Evolutionary conservation across 2,888 invertebrate species (phyloP).

Genomic region (Orthonychiurus folsomi): DNA sequence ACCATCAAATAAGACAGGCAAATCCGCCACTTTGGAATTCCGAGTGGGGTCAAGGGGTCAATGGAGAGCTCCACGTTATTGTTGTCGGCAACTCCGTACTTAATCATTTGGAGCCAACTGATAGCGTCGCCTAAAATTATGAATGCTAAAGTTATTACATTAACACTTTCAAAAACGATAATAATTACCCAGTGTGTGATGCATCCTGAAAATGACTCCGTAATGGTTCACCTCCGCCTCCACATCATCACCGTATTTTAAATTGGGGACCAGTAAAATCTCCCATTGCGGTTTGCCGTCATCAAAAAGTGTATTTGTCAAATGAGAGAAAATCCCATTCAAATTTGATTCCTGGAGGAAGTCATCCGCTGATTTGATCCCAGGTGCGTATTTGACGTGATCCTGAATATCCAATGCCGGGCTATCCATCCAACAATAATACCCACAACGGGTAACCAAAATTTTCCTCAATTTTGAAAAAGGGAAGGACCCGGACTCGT

Average conservation of each 20-base stretch:
- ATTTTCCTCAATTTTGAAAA: conserved; percentile 29
- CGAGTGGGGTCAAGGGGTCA: not conserved
- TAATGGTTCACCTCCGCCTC: conserved; percentile 8
- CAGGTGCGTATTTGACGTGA: conserved; percentile 22
- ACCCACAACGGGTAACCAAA: conserved; percentile 23
- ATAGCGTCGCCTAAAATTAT: not conserved
- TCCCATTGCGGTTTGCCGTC: conserved; percentile 36
- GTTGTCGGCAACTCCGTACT: not conserved
- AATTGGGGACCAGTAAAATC: conserved; percentile 30
- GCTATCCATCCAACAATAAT: conserved; percentile 24
- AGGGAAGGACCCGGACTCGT: not conserved
- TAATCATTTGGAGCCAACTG: not conserved
- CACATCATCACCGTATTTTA: conserved; percentile 16
- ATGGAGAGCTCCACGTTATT: not conserved
- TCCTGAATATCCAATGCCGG: conserved; percentile 26
- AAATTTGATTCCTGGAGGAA: conserved; percentile 20
- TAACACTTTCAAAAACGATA: no score
- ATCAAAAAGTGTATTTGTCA: conserved; percentile 26
- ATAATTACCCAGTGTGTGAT: not conserved
- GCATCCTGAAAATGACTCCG: not conserved
- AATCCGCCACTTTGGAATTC: not conserved
- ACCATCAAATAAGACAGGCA: not conserved
- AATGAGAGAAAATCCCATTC: not conserved
- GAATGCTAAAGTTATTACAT: not conserved
- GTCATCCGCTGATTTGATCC: not conserved